Evolutionary conservation across 2,888 invertebrate genomes (phyloP).

Genomic region (Aspidiotus rigidus): DNA sequence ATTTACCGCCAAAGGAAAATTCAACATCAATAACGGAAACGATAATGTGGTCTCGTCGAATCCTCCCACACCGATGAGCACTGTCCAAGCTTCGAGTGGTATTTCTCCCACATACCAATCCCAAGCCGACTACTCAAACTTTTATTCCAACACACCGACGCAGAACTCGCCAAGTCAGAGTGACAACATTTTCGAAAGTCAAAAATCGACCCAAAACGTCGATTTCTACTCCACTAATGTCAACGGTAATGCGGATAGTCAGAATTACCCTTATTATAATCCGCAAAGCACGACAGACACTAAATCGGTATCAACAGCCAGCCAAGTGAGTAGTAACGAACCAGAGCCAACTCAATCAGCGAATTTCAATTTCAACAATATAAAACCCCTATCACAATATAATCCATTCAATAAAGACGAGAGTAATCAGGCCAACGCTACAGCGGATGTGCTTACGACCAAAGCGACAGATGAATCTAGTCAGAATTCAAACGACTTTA

Average conservation of each 20-base stretch:
- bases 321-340: constrained; percentile 16
- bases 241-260: constrained; percentile 4
- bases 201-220: background rate
- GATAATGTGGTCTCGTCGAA: background rate
- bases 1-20: constrained; percentile 23
- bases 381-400: constrained; percentile 36
- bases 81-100: constrained; percentile 6
- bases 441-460: constrained; percentile 39
- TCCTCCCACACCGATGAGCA: constrained; percentile 7
- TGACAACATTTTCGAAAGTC: constrained; percentile 3
- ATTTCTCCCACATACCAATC: constrained; percentile 8
- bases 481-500: constrained; percentile 35
- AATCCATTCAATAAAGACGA: constrained; percentile 43
- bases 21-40: constrained; percentile 11
- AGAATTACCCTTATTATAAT: constrained; percentile 25
- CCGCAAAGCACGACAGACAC: background rate
- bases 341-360: constrained; percentile 10
- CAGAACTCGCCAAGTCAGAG: constrained; percentile 11
- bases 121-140: constrained; percentile 5
- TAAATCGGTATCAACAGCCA: constrained; percentile 29
- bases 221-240: background rate
- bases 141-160: background rate
- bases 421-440: constrained; percentile 2
- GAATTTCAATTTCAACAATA: constrained; percentile 34
- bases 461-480: constrained; percentile 39